Evolutionary conservation across 2,888 invertebrate genomes (phyloP), one percentile per base, ranked within the genome.

Genomic region (Dryobotodes eremita): DNA sequence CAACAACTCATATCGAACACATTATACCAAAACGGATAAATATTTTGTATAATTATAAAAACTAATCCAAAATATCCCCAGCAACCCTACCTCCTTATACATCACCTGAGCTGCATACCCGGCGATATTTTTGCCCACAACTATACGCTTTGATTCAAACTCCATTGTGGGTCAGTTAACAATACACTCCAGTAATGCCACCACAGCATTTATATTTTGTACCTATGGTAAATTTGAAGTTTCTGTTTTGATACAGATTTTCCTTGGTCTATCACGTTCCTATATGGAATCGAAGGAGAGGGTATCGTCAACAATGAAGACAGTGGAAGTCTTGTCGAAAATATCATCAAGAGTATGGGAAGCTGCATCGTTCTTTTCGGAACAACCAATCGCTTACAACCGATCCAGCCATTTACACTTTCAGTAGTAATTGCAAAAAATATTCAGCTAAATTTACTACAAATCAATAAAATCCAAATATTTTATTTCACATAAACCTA

Each of bases 111-210:
- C n/a, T 42, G 85, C 89, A 89, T 88, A 90, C 89, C 89, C 83
- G 84, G 93, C 91, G 90, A 94, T 95, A 95, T 95, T 95, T 96
- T 95, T 95, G 91, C 92, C 71, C 87, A 86, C 93, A 94, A 95
- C 94, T 94, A 94, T 93, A 94, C 93, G 94, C 91, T 95, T 96
- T 96, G 95, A 95, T 94, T 94, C 96, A 95, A 92, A 89, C 89
- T 73, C 93, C 91, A 95, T 96, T 96, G 96, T 96, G 91, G 82
- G 80, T 71, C 87, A 87, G 89, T 86, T 92, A 90, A 95, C 95
- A 95, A 95, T 95, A 91, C 90, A 23, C 74, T 72, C 83, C 85
- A 88, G 90, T 93, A 93, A 94, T 92, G 91, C 93, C 87, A 86
- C 89, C 87, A 89, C 85, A 88, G 88, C 82, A 78, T 82, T 66